Percentiles rank a stretch among this genome's conserved stretches.
Evolutionary conservation across 2,113 vertebrate genomes (phyloP).

Genomic region (Varanus salvator): DNA sequence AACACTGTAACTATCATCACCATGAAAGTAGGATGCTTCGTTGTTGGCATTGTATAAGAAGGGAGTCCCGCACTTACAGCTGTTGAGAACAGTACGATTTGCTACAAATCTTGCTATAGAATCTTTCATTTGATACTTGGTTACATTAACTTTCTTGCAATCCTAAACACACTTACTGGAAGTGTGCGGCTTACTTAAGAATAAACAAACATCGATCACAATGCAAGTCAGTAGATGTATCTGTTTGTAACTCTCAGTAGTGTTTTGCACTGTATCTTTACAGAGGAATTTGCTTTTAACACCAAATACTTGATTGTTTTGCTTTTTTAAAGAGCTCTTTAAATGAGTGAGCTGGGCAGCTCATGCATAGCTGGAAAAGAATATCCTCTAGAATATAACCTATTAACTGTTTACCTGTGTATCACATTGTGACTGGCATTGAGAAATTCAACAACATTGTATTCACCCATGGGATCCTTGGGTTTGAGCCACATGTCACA

Average conservation of each 20-base stretch:
- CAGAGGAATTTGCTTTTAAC: background rate
- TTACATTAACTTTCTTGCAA: slow-evolving; percentile 16
- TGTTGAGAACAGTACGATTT: background rate
- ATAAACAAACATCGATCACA: background rate
- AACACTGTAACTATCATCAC: slow-evolving; percentile 35
- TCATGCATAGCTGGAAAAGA: background rate
- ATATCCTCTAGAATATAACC: background rate
- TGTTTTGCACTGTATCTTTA: background rate
- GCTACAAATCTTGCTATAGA: background rate
- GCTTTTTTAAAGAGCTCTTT: slow-evolving; percentile 1
- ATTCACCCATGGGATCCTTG: background rate
- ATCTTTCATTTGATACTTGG: background rate
- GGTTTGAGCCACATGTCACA: background rate
- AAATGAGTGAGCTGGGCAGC: background rate
- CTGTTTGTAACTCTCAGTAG: slow-evolving; percentile 12
- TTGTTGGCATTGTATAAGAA: background rate
- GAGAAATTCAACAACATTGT: background rate
- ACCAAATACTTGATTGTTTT: background rate
- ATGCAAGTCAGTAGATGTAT: background rate
- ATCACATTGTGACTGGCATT: slow-evolving; percentile 43
- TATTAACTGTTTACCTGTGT: slow-evolving; percentile 35
- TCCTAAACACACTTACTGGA: background rate
- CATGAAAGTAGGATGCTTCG: slow-evolving; percentile 11
- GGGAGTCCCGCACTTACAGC: background rate
- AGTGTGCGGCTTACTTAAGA: background rate